These are phyloP conservation scores for Tridacna crocea DNA, from an alignment of 2,888 invertebrate species.

Conservation along the genomic window DNA sequence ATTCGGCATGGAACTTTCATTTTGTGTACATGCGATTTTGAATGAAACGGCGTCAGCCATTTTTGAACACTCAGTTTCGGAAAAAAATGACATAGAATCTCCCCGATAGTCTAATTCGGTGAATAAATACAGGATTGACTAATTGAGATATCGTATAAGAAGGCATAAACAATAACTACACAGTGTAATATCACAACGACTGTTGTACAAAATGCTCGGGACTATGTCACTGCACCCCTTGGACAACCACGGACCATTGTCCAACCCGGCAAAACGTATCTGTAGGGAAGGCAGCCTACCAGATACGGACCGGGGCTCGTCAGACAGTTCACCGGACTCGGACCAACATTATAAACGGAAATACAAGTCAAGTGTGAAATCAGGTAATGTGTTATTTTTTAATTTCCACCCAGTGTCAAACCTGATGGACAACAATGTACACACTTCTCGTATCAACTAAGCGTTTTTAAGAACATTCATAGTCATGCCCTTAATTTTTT, in stretches of 20 bases:
- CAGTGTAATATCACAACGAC: too few relatives aligned
- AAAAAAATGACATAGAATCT: too few relatives aligned
- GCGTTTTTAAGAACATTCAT: not conserved
- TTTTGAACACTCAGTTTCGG: too few relatives aligned
- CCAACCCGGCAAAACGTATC: constrained; percentile 64
- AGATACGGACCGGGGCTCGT: constrained; percentile 64
- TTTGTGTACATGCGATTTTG: too few relatives aligned
- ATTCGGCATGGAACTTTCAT: too few relatives aligned
- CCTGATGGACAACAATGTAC: not conserved
- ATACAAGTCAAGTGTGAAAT: constrained; percentile 57
- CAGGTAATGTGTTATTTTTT: constrained; percentile 41
- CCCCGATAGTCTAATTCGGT: too few relatives aligned
- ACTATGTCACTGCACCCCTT: constrained; percentile 48
- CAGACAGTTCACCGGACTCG: constrained; percentile 55
- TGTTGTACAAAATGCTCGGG: constrained; percentile 40
- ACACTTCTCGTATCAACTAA: not conserved
- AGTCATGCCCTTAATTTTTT: not conserved
- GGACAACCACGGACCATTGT: constrained; percentile 42
- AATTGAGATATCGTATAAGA: too few relatives aligned
- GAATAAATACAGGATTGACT: too few relatives aligned
- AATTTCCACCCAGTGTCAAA: not conserved
- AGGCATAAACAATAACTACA: too few relatives aligned
- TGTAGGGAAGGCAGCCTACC: constrained; percentile 63
- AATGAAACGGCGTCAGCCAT: too few relatives aligned
- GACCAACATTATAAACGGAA: constrained; percentile 40